A percentile compares a stretch with the other conserved stretches of the same genome.
Evolutionary conservation across 2,797 vertebrate species (phyloP).

Genomic region (Cottoperca gobio): DNA sequence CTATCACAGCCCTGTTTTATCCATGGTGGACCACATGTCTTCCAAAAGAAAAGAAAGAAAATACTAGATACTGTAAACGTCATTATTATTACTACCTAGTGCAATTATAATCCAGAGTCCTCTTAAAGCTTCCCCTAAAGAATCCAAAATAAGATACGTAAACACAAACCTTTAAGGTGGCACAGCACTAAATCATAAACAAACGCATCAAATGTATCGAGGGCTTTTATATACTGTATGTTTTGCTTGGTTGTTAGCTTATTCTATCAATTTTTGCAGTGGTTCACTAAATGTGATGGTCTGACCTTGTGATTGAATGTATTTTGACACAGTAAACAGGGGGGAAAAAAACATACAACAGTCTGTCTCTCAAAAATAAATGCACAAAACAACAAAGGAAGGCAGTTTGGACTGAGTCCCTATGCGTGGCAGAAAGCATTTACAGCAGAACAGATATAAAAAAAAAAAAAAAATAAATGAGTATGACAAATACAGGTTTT

Average conservation of each 20-base stretch:
- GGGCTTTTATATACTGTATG: constrained; percentile 9
- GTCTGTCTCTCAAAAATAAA: constrained; percentile 50
- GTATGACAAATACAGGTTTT: constrained; percentile 56
- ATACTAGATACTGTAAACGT: constrained; percentile 69
- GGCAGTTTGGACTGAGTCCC: constrained; percentile 43
- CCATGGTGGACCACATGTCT: constrained; percentile 62
- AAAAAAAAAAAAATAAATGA: constrained; percentile 52
- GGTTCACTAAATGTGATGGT: constrained; percentile 8
- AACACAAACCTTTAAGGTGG: constrained; percentile 58
- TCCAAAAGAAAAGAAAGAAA: constrained; percentile 29
- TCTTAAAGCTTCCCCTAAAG: constrained; percentile 67
- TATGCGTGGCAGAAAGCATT: constrained; percentile 46
- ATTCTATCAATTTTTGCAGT: constrained; percentile 9
- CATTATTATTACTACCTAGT: constrained; percentile 64
- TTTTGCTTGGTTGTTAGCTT: constrained; percentile 13
- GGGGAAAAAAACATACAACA: constrained; percentile 41
- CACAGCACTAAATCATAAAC: constrained; percentile 42
- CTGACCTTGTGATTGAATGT: constrained; percentile 43
- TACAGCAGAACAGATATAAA: constrained; percentile 48
- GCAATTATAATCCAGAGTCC: constrained; percentile 78
- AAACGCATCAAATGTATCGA: constrained; percentile 37
- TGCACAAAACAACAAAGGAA: constrained; percentile 49
- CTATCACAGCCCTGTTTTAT: constrained; percentile 51
- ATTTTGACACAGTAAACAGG: constrained; percentile 40
- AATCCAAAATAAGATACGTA: constrained; percentile 36